A percentile compares a stretch with the other conserved stretches of the same genome.
Conservation (phyloP, 2,113 vertebrate genomes). For the Vimba vimba region DNA sequence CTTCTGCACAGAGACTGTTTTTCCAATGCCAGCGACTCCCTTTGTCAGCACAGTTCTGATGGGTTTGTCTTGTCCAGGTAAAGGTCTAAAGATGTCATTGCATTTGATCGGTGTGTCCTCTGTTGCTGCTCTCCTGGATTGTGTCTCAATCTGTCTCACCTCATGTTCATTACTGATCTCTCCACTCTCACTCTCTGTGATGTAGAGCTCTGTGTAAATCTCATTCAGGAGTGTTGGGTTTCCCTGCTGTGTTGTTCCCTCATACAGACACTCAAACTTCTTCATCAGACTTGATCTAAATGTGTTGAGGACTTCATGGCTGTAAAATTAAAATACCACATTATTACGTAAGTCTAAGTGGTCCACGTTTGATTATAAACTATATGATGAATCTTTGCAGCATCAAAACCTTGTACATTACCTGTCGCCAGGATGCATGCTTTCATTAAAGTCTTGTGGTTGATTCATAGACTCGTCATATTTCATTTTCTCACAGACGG, state of each 20-base stretch:
- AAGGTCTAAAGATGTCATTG: too few species aligned
- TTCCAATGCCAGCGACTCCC: neutral
- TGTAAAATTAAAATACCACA: neutral
- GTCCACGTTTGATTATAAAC: neutral
- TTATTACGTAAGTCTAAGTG: neutral
- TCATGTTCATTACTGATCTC: neutral
- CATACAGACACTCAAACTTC: neutral
- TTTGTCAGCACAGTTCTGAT: neutral
- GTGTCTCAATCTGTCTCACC: too few species aligned
- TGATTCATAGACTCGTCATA: neutral
- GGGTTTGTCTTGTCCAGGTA: too few species aligned
- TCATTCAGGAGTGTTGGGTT: slow-evolving; percentile 29
- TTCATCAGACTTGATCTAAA: neutral
- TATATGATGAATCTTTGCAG: neutral
- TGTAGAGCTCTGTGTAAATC: slow-evolving; percentile 51
- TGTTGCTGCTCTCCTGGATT: too few species aligned
- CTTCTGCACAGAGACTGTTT: too few species aligned
- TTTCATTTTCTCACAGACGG: neutral
- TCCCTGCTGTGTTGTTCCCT: neutral
- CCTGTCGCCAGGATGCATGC: neutral
- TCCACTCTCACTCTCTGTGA: slow-evolving; percentile 26
- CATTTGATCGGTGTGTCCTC: too few species aligned
- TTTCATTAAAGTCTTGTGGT: neutral
- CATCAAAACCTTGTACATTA: neutral
- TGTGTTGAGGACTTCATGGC: neutral